These are phyloP conservation scores for Orthosia gothica DNA, from an alignment of 2,888 invertebrate species.

Conservation along the genomic window DNA sequence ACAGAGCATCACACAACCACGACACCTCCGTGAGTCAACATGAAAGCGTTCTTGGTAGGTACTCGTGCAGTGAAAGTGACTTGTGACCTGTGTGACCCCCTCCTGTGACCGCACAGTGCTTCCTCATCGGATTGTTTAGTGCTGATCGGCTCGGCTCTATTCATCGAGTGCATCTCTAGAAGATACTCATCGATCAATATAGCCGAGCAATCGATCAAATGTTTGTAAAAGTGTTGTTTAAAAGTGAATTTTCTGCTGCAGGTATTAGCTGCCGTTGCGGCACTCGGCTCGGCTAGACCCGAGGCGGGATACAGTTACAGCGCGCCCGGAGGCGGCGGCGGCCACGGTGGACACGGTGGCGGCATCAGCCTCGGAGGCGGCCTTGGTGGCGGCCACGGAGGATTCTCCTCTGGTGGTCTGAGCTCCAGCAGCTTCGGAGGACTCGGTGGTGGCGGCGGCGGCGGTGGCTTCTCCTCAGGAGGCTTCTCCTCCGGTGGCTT, in stretches of 20 bases:
- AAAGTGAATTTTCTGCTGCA: conserved; percentile 77
- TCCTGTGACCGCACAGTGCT: conserved; percentile 78
- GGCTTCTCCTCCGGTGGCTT: conserved; percentile 79
- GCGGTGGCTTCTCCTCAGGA: conserved; percentile 74
- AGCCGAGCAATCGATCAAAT: conserved; percentile 70
- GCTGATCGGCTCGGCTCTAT: conserved; percentile 81
- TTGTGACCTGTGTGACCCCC: conserved; percentile 88
- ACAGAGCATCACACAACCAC: conserved; percentile 90
- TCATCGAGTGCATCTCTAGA: conserved; percentile 67
- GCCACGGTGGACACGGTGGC: conserved; percentile 78
- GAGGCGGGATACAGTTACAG: conserved; percentile 92
- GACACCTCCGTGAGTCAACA: conserved; percentile 90
- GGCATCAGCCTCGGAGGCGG: conserved; percentile 79
- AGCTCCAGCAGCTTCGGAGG: conserved; percentile 84
- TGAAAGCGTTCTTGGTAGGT: conserved; percentile 92
- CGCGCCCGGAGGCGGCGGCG: conserved; percentile 86
- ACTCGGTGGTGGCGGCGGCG: conserved; percentile 75
- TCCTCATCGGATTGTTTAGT: conserved; percentile 82
- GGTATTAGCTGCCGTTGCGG: conserved; percentile 91
- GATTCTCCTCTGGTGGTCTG: conserved; percentile 81
- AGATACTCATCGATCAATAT: conserved; percentile 65
- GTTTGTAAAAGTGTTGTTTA: conserved; percentile 71
- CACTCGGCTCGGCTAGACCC: conserved; percentile 91
- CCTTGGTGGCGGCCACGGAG: conserved; percentile 78
- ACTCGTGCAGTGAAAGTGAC: conserved; percentile 89